These are phyloP conservation scores for Bettongia penicillata DNA, from an alignment of 2,113 vertebrate species.

Conservation along the genomic window DNA sequence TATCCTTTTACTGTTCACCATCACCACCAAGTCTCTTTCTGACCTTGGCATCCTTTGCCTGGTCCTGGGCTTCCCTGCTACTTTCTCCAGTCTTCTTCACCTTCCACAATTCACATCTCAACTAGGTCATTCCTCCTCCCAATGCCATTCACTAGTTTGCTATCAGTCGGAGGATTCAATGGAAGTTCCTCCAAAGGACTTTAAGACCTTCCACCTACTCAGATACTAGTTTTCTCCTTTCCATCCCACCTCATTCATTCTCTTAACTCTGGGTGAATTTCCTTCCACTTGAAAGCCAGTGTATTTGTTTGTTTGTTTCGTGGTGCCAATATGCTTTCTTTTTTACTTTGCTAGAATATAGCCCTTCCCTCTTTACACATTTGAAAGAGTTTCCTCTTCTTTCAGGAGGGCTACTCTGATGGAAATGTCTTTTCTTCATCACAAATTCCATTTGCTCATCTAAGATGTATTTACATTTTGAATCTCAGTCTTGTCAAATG, in stretches of 20 bases:
- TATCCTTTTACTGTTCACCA: background rate
- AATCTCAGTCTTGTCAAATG: background rate
- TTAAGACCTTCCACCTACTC: background rate
- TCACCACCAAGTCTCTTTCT: background rate
- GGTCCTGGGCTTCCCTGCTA: background rate
- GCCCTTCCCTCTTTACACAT: background rate
- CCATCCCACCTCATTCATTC: background rate
- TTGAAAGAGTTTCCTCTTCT: background rate
- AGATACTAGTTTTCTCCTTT: background rate
- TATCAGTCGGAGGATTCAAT: background rate
- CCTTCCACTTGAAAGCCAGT: background rate
- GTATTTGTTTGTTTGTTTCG: background rate
- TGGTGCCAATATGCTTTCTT: background rate
- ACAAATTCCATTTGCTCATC: background rate
- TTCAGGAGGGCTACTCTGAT: background rate
- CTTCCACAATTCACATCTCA: background rate
- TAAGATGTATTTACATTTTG: background rate
- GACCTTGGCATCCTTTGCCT: background rate
- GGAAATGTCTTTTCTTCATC: background rate
- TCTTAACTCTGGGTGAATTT: background rate
- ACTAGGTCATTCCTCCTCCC: background rate
- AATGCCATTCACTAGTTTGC: background rate
- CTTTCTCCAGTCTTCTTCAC: background rate
- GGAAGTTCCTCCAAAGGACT: background rate
- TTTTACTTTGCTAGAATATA: background rate